These are phyloP conservation scores for Sorex fumeus DNA, from an alignment of 2,113 vertebrate genomes.

Conservation along the genomic window DNA sequence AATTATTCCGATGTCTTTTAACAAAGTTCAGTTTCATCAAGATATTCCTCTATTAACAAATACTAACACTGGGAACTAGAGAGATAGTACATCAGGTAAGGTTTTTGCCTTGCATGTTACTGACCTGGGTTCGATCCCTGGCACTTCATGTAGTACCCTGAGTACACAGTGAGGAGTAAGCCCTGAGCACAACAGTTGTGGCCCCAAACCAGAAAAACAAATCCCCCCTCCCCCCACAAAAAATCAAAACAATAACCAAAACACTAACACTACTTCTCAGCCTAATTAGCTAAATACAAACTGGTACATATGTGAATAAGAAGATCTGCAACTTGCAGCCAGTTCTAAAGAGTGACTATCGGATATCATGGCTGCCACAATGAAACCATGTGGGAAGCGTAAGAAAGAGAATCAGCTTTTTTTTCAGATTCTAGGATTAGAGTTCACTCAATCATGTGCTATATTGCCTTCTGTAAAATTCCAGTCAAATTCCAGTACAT, in stretches of 20 bases:
- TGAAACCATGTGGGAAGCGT: neutral
- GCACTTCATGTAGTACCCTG: no score
- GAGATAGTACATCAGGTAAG: no score
- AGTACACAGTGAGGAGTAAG: no score
- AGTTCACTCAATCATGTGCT: no score
- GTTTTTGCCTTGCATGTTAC: no score
- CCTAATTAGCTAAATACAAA: neutral
- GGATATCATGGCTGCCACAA: neutral
- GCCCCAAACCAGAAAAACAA: no score
- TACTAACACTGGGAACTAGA: no score
- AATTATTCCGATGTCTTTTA: neutral
- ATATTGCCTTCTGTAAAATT: no score
- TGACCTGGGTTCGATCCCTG: no score
- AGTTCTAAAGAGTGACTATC: neutral
- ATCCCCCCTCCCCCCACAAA: no score
- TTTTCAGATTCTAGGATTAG: neutral
- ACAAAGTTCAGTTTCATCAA: slow-evolving; percentile 11
- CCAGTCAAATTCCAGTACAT: neutral
- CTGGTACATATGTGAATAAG: neutral
- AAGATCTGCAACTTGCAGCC: neutral
- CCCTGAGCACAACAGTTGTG: no score
- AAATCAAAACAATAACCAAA: neutral
- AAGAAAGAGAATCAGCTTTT: neutral
- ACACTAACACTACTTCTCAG: neutral
- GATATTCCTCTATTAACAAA: neutral